Conservation (phyloP, 2,113 vertebrate genomes). For the Myrmecophaga tridactyla region DNA sequence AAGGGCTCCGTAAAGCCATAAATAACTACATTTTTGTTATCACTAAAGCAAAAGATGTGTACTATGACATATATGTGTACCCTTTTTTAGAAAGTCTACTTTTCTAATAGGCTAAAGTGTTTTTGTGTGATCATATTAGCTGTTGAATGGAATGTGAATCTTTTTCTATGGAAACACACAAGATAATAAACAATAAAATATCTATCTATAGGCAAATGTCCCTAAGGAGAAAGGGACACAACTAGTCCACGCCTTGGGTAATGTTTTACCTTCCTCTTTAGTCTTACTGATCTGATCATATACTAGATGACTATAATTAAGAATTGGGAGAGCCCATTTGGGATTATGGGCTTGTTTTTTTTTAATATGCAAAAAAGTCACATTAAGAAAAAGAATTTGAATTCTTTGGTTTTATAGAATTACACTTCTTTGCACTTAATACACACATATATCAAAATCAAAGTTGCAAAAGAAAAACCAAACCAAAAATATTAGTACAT, state of each 20-base stretch:
- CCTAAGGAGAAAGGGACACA: constrained; percentile 29
- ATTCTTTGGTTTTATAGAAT: constrained; percentile 15
- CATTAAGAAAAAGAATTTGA: neutral
- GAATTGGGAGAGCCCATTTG: neutral
- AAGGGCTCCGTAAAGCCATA: neutral
- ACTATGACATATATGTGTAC: neutral
- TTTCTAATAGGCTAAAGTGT: neutral
- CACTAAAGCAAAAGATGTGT: neutral
- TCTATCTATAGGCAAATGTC: constrained; percentile 6
- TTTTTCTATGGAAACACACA: constrained; percentile 21
- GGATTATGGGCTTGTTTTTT: neutral
- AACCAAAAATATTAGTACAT: neutral
- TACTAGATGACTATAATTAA: neutral
- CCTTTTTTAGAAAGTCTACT: neutral
- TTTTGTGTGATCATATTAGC: neutral
- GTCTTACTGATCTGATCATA: neutral
- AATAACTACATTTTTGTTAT: neutral
- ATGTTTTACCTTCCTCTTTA: constrained; percentile 38
- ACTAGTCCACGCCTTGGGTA: constrained; percentile 7
- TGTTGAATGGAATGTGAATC: constrained; percentile 27
- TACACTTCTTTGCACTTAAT: constrained; percentile 15
- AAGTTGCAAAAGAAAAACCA: constrained; percentile 3
- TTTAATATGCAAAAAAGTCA: neutral
- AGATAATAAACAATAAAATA: constrained; percentile 48
- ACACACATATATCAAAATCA: neutral